These are phyloP conservation scores for Montipora sp. DNA, from an alignment of 64 coral and sea anemone species.

Conservation along the genomic window DNA sequence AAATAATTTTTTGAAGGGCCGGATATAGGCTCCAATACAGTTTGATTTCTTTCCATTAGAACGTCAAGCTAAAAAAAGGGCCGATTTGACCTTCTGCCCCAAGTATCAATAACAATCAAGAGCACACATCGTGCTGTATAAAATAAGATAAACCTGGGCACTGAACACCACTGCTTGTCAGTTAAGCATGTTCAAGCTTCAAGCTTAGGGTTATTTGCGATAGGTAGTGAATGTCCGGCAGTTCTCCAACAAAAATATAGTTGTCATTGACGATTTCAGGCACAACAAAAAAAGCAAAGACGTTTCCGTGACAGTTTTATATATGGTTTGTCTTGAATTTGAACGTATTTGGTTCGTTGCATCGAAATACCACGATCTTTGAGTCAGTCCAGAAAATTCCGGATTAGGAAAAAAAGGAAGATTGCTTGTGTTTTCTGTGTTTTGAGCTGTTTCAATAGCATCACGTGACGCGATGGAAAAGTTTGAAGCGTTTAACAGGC, in stretches of 20 bases:
- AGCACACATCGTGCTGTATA: not conserved
- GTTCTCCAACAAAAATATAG: not conserved
- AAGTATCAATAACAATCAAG: conserved; percentile 3
- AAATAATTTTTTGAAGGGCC: not conserved
- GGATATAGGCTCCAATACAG: not conserved
- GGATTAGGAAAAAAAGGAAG: not conserved
- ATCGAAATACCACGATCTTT: not conserved
- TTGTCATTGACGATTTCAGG: not conserved
- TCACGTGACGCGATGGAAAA: conserved; percentile 5
- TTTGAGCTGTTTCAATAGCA: not conserved
- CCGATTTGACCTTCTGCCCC: conserved; percentile 7
- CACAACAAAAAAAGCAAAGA: not conserved
- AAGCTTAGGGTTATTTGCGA: not conserved
- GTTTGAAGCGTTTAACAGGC: not conserved
- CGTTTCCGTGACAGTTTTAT: not conserved
- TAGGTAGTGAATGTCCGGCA: not conserved
- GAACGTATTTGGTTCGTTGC: too few relatives aligned
- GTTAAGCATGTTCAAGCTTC: not conserved
- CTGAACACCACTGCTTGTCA: not conserved
- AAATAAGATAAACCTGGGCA: not conserved
- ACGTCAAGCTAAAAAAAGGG: not conserved
- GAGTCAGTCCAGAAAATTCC: not conserved
- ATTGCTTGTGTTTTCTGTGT: not conserved
- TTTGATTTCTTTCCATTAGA: conserved; percentile 52
- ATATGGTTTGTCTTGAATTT: not conserved